These are phyloP conservation scores for Irena cyanogastra DNA, from an alignment of 2,113 vertebrate species.

Conservation along the genomic window DNA sequence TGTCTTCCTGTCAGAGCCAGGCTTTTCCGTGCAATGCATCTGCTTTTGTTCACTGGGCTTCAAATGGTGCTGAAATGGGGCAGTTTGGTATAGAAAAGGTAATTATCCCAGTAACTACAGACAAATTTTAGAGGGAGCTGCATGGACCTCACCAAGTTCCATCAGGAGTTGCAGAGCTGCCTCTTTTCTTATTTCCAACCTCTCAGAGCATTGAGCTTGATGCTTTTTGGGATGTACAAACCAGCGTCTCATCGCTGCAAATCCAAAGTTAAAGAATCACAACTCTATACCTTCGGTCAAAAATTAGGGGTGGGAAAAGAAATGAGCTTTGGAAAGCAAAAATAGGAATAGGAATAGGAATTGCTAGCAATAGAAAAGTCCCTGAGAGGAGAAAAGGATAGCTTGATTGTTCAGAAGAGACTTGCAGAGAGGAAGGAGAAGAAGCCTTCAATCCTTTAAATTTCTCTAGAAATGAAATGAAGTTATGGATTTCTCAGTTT, in stretches of 20 bases:
- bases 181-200: background rate
- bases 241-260: background rate
- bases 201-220: background rate
- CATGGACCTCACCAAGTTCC: background rate
- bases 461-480: background rate
- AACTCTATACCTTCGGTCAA: background rate
- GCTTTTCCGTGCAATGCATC: background rate
- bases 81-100: background rate
- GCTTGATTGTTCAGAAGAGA: background rate
- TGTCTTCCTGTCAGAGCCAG: background rate
- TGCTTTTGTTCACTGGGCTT: background rate
- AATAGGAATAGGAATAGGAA: background rate
- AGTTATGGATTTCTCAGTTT: background rate
- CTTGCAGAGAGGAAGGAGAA: background rate
- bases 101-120: background rate
- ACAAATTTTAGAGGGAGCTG: fast-evolving
- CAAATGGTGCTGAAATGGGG: background rate
- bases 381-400: background rate
- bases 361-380: background rate
- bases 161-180: background rate
- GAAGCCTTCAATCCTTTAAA: background rate
- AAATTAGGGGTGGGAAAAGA: background rate
- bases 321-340: background rate
- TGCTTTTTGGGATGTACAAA: background rate
- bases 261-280: background rate